Evolutionary conservation across 2,888 invertebrate genomes (phyloP), one percentile per base, ranked within the genome.

Genomic region (Oscheius sp.): DNA sequence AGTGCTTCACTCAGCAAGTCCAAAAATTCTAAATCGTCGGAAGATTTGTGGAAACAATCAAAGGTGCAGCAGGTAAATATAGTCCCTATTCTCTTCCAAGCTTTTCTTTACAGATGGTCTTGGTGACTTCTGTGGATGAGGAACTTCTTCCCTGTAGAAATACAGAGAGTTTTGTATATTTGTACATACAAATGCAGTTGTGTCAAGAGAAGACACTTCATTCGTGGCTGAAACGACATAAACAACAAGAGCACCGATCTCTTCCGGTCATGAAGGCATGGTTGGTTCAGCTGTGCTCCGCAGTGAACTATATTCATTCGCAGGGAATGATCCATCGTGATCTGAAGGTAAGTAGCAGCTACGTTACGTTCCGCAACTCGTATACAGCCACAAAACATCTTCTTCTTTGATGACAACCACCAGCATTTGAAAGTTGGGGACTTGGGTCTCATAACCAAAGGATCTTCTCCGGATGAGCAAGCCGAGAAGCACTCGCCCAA

Each of bases 251-350:
- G 21, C 62, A 75, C 4, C 74, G 84, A 0, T 48, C 75, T 1
- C 57, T 76, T 42, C 37, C 42, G 0, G 60, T 76, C 53, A 77
- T 82, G 77, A 70, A 83, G 78, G 65, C 74, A 35, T 81, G 81
- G 82, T 96, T 96, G 90, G 92, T 93, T 80, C 96, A 99, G 90
- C 96, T 98, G 87, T 93, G 96, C 0, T 93, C 94, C 74, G 98
- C 97, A 0, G 96, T 99, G 2, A 94, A 95, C 82, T 99, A 98
- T 91, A 95, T 99, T 0, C 98, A 99, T 90, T 90, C 93, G 0
- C 93, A 94, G 81, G 95, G 95, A 0, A 92, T 97, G 0, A 98
- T 99, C 89, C 99, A 99, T 62, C 71, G 82, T 13, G 80, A 82
- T 71, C 48, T 82, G 21, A 82, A 82, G 76, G 78, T 72, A 21